phyloP scores from a whole-genome alignment of 2,888 invertebrate genomes.

The Epinotia nisella region DNA sequence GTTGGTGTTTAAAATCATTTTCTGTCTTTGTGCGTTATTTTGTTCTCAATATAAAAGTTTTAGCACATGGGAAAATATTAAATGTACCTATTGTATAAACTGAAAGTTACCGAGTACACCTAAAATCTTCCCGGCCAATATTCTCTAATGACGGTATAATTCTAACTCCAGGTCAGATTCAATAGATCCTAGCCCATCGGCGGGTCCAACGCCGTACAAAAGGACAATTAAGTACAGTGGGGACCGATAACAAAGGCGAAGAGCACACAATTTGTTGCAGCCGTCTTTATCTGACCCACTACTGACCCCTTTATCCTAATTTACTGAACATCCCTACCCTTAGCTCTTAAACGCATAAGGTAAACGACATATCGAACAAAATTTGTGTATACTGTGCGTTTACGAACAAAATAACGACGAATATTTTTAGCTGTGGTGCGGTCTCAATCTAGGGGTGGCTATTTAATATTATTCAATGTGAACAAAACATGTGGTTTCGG shows the following conservation, averaged over 20 bases:
- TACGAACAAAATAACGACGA: constrained; percentile 26
- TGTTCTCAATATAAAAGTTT: background rate
- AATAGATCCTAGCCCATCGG: constrained; percentile 69
- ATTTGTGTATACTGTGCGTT: constrained; percentile 50
- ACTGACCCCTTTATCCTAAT: constrained; percentile 84
- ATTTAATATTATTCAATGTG: constrained; percentile 75
- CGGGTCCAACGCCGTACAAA: constrained; percentile 73
- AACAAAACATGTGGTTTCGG: constrained; percentile 79
- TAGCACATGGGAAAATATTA: background rate
- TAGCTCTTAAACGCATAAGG: background rate
- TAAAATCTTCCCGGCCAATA: constrained; percentile 4
- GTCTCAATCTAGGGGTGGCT: constrained; percentile 53
- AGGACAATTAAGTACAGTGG: constrained; percentile 83
- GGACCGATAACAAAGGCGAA: constrained; percentile 79
- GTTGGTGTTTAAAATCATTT: background rate
- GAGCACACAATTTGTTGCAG: constrained; percentile 83
- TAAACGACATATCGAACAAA: constrained; percentile 20
- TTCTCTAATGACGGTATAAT: constrained; percentile 49
- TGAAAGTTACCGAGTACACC: background rate
- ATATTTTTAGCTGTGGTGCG: constrained; percentile 54
- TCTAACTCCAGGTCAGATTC: constrained; percentile 63
- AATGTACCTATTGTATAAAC: background rate
- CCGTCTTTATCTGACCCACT: constrained; percentile 81
- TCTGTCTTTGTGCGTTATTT: background rate
- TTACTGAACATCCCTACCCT: constrained; percentile 67